Evolutionary conservation across 2,888 invertebrate genomes (phyloP).

Genomic region (Pseudolycoriella hygida): DNA sequence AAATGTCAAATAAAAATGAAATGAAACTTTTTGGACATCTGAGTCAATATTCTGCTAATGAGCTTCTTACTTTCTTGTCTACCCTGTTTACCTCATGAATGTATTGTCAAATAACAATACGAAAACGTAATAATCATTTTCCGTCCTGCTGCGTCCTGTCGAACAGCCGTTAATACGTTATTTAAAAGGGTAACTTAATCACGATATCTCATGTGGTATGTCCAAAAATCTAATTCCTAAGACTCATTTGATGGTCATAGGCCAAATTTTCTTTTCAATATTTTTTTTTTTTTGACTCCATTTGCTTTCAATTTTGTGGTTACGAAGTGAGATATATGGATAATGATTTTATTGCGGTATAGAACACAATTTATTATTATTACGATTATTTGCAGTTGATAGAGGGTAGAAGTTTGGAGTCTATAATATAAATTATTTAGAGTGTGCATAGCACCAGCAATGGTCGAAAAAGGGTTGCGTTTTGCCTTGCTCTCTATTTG

Average conservation of each 20-base stretch:
- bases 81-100: background rate
- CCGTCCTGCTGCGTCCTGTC: background rate
- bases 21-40: no score
- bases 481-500: background rate
- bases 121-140: no score
- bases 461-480: conserved; percentile 1
- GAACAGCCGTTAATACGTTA: conserved; percentile 1
- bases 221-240: background rate
- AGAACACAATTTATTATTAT: conserved; percentile 4
- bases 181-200: background rate
- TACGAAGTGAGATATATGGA: background rate
- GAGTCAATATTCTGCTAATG: no score
- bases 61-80: no score
- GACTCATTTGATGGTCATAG: background rate
- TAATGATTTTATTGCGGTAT: conserved; percentile 4
- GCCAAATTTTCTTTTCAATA: background rate
- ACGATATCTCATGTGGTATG: background rate
- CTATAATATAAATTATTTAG: background rate
- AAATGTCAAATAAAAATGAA: no score
- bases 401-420: conserved; percentile 1
- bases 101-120: background rate
- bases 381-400: conserved; percentile 5
- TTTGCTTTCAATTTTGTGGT: no score
- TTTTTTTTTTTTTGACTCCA: background rate
- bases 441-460: background rate